Evolutionary conservation across 2,113 vertebrate species (phyloP).

Genomic region (Puffinus mauretanicus): DNA sequence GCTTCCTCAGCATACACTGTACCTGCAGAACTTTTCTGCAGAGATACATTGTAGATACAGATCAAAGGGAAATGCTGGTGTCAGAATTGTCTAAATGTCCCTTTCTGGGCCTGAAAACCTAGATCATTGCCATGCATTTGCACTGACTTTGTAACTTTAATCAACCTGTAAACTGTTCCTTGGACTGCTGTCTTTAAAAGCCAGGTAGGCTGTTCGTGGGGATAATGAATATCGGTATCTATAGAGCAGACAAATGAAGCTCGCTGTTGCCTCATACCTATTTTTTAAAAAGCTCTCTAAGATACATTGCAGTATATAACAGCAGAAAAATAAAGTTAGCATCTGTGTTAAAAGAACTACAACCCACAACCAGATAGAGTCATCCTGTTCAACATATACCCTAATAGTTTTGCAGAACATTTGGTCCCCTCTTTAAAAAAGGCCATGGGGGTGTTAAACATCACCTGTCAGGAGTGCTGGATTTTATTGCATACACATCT

Average conservation of each 20-base stretch:
- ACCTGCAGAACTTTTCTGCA: conserved; percentile 68
- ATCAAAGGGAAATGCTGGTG: conserved; percentile 47
- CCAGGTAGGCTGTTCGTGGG: background rate
- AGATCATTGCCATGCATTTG: conserved; percentile 41
- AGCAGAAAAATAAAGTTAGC: background rate
- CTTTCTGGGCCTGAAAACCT: conserved; percentile 31
- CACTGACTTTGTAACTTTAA: conserved; percentile 58
- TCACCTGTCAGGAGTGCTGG: background rate
- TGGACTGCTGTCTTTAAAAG: conserved; percentile 52
- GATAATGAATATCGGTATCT: conserved; percentile 32
- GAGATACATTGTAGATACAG: conserved; percentile 38
- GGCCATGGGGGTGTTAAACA: background rate
- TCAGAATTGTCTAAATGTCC: conserved; percentile 62
- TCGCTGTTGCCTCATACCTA: background rate
- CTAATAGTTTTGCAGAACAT: background rate
- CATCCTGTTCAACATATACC: background rate
- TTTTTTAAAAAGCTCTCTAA: background rate
- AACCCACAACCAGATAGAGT: background rate
- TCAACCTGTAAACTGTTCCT: conserved; percentile 41
- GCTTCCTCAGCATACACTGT: conserved; percentile 33
- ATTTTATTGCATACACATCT: background rate
- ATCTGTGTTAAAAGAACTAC: background rate
- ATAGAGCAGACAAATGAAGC: conserved; percentile 1
- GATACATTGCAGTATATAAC: background rate
- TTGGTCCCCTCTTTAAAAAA: background rate